These are phyloP conservation scores for Aphelinus atriplicis DNA, from an alignment of 1,140 invertebrate genomes.

Conservation along the genomic window DNA sequence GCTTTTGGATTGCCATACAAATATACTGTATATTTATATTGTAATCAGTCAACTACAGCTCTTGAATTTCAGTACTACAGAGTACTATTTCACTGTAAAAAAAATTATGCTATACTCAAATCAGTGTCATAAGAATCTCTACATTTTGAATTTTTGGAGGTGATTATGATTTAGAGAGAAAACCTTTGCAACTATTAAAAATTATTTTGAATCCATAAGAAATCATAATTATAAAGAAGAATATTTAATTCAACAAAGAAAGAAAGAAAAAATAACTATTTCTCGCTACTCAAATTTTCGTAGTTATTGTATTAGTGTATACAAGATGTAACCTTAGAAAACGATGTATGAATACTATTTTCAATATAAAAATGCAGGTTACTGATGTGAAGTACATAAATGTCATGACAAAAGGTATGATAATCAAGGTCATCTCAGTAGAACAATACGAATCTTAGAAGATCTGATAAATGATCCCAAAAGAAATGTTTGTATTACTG, in stretches of 20 bases:
- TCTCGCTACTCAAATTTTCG: slow-evolving; percentile 40
- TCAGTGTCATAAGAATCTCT: background rate
- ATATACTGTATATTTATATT: too few species aligned
- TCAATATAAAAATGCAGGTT: slow-evolving; percentile 27
- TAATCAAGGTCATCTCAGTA: too few species aligned
- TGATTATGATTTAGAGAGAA: slow-evolving; percentile 5
- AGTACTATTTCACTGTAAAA: too few species aligned
- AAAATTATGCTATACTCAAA: background rate
- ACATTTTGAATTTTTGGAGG: background rate
- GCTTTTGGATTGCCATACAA: too few species aligned
- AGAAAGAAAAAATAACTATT: slow-evolving; percentile 26
- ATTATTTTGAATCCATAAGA: slow-evolving; percentile 7
- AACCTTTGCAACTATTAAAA: slow-evolving; percentile 7
- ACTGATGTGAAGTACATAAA: slow-evolving; percentile 1
- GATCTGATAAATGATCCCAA: too few species aligned
- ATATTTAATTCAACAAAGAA: too few species aligned
- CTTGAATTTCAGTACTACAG: too few species aligned
- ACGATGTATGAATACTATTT: slow-evolving; percentile 15
- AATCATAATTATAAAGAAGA: too few species aligned
- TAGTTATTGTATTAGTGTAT: slow-evolving; percentile 36
- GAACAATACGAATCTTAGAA: too few species aligned
- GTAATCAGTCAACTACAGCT: too few species aligned
- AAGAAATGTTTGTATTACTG: too few species aligned
- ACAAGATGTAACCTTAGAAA: slow-evolving; percentile 22
- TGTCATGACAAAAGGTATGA: too few species aligned